These are phyloP conservation scores for Lepisosteus oculatus DNA, from an alignment of 2,113 vertebrate genomes.

Conservation along the genomic window DNA sequence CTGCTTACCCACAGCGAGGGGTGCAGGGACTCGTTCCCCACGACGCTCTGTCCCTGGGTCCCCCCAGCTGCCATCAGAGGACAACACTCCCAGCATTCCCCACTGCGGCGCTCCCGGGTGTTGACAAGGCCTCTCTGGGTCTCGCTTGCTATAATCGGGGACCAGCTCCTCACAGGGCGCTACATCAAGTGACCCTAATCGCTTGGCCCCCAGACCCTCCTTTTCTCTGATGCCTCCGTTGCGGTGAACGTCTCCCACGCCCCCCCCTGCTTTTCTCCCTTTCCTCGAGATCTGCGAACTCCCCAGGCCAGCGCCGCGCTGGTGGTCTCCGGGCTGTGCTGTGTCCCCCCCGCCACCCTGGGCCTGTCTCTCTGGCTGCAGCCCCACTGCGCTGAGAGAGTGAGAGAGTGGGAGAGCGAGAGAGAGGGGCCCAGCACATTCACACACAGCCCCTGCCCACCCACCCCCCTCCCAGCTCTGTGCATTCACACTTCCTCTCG, in stretches of 20 bases:
- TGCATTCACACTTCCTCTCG: slow-evolving; percentile 48
- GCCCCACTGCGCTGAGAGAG: not conserved
- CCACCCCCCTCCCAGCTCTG: slow-evolving; percentile 33
- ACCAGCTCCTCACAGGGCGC: too few relatives aligned
- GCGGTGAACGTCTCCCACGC: too few relatives aligned
- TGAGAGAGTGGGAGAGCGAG: slow-evolving; percentile 12
- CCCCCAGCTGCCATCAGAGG: slow-evolving; percentile 47
- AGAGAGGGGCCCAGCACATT: slow-evolving; percentile 55
- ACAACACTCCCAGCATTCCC: slow-evolving; percentile 31
- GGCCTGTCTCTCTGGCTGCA: slow-evolving; percentile 1
- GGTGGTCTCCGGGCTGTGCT: too few relatives aligned
- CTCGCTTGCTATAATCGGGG: too few relatives aligned
- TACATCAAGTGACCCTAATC: too few relatives aligned
- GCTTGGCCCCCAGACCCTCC: too few relatives aligned
- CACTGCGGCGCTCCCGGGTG: slow-evolving; percentile 10
- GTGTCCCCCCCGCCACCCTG: not conserved
- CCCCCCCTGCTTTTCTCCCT: too few relatives aligned
- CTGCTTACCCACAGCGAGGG: slow-evolving; percentile 65
- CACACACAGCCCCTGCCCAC: slow-evolving; percentile 28
- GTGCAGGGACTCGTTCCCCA: slow-evolving; percentile 42
- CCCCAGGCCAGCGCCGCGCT: too few relatives aligned
- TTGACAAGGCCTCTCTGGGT: not conserved
- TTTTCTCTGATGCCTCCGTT: too few relatives aligned
- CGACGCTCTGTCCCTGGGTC: slow-evolving; percentile 36
- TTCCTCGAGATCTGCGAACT: too few relatives aligned